Conservation (phyloP, 1,140 invertebrate genomes). For the Panulirus ornatus region DNA sequence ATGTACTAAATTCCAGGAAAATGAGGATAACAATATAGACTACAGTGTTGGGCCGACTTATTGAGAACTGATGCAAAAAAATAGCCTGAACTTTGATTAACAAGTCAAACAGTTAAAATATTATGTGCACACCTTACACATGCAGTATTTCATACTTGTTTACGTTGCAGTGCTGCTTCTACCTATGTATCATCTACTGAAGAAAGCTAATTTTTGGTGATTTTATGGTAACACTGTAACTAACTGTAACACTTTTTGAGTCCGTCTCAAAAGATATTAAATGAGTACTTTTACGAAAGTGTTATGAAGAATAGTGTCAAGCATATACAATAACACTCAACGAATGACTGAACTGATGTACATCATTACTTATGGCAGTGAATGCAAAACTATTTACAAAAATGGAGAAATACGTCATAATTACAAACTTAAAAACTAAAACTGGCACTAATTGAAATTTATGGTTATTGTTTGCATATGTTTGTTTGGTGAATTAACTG, state of each 20-base stretch:
- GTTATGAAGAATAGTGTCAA: background rate
- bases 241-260: constrained; percentile 1
- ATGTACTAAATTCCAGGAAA: no score
- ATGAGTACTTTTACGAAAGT: background rate
- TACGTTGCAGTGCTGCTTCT: background rate
- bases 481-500: constrained; percentile 72
- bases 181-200: constrained; percentile 11
- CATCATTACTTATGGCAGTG: constrained; percentile 42
- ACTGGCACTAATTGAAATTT: constrained; percentile 70
- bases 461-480: constrained; percentile 74
- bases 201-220: constrained; percentile 50
- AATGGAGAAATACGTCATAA: background rate
- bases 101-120: background rate
- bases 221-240: constrained; percentile 59
- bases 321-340: constrained; percentile 3
- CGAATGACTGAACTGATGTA: background rate
- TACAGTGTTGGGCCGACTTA: no score
- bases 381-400: constrained; percentile 1
- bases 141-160: background rate
- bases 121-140: background rate
- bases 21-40: no score
- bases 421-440: background rate
- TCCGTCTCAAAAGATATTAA: background rate
- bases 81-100: no score
- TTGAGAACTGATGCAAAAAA: no score